Base-by-base conservation (phyloP, 2,113 vertebrate species). In the Paradoxurus hermaphroditus region DNA sequence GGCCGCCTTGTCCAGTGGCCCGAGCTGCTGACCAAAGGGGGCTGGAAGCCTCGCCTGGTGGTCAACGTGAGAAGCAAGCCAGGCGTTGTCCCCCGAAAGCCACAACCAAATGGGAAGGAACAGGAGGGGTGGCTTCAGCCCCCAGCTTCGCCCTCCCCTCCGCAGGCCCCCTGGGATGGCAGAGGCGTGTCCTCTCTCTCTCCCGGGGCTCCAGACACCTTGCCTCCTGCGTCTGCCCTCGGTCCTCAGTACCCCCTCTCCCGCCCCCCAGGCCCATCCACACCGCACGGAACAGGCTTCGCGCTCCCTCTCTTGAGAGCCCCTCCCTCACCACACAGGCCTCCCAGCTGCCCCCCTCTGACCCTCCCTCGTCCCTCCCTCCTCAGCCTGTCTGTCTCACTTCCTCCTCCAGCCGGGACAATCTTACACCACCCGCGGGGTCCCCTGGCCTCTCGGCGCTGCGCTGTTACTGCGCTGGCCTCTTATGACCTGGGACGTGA, bases 391-490 rank as follows among this genome's bases (percentile, higher is more conserved):
- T 3, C 67, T 91, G 46, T n/a, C 90, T 72, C 79, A 81, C 85
- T 95, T 67, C 13, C 39, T 51, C 62, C 51, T 63, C 86, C 56
- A 31, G 81, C 86, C 51, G 36, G 70, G 14, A 78, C 89, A 44
- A 23, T 53, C 89, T 67, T 29, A 62, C 83, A n/a, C 11, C 39
- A 10, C 53, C 23, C n/a, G 4, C 70, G 34, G 73, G 84, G 44
- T 79, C 90, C 39, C 0, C 1, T 0, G 4, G 46, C 86, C 59
- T 39, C 72, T 23, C 21, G 56, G 65, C 86, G 34, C 86, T 7
- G 7, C 1, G 3, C 39, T 25, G 3, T 39, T 7, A 0, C 23
- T 12, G 0, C 1, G 0, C 62, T 10, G 53, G 23, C 41, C 59
- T 70, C 78, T 56, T 15, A 10, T 29, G 14, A 16, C 29, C 53